Evolutionary conservation across 1,140 invertebrate genomes (phyloP).

Genomic region (Leptinotarsa lineolata): DNA sequence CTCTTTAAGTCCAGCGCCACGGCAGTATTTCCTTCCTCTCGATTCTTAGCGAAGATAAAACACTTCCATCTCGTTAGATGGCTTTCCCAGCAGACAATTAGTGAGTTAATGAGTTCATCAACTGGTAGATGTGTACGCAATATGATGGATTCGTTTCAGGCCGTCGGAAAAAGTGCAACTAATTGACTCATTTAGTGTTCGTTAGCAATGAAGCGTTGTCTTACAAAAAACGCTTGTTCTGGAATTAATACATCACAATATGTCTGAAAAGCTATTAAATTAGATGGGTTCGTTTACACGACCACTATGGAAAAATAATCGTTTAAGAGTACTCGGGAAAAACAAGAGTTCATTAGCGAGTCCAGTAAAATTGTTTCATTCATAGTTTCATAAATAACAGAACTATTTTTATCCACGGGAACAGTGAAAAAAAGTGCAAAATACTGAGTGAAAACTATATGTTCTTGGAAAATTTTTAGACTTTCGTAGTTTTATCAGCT

Average conservation of each 20-base stretch:
- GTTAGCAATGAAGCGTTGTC: conserved; percentile 15
- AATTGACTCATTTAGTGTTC: conserved; percentile 29
- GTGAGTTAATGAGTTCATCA: conserved; percentile 29
- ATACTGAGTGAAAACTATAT: too few relatives aligned
- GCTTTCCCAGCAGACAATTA: conserved; percentile 21
- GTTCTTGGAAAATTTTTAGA: too few relatives aligned
- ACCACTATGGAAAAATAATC: background rate
- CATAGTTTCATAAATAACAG: too few relatives aligned
- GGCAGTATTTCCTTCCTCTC: too few relatives aligned
- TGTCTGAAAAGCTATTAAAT: conserved; percentile 2
- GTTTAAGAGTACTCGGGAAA: background rate
- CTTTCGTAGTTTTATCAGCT: too few relatives aligned
- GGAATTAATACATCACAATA: conserved; percentile 6
- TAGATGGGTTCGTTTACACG: background rate
- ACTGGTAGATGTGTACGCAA: background rate
- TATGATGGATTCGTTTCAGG: conserved; percentile 23
- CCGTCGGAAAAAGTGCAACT: conserved; percentile 22
- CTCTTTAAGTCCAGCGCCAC: too few relatives aligned
- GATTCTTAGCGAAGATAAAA: too few relatives aligned
- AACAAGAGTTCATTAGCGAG: background rate
- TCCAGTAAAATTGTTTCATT: too few relatives aligned
- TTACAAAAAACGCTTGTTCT: conserved; percentile 14
- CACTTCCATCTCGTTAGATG: background rate
- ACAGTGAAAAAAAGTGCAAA: too few relatives aligned
- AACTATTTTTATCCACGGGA: too few relatives aligned